Conservation (phyloP, 2,888 invertebrate species). For the Metallyticus violacea region DNA sequence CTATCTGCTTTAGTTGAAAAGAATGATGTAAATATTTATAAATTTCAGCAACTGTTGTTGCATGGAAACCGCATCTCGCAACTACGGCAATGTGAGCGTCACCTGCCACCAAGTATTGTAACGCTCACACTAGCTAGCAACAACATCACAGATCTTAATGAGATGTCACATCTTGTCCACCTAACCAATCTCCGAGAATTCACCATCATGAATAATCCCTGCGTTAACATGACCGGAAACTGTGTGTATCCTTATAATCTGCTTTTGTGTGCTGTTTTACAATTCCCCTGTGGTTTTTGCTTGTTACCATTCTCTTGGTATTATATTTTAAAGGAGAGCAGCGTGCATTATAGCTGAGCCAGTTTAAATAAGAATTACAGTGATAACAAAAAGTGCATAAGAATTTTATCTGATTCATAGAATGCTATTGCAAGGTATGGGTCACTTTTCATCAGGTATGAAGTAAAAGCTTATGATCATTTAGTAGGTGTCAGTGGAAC, state of each 20-base stretch:
- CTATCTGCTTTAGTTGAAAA: neutral
- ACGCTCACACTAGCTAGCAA: constrained; percentile 79
- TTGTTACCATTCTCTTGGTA: neutral
- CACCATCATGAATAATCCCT: constrained; percentile 84
- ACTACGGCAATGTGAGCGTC: constrained; percentile 77
- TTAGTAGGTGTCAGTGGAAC: too few relatives aligned
- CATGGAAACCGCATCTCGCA: constrained; percentile 84
- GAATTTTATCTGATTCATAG: too few relatives aligned
- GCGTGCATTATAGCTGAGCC: neutral
- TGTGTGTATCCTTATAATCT: constrained; percentile 60
- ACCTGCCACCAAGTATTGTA: constrained; percentile 71
- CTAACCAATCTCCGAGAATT: constrained; percentile 74
- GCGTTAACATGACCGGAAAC: constrained; percentile 72
- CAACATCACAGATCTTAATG: constrained; percentile 79
- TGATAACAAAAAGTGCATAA: too few relatives aligned
- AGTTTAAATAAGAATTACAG: too few relatives aligned
- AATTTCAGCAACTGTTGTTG: constrained; percentile 71
- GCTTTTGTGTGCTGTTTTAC: neutral
- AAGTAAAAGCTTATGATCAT: too few relatives aligned
- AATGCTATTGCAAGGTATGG: too few relatives aligned
- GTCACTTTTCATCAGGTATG: too few relatives aligned
- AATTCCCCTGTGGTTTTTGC: neutral
- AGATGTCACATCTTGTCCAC: constrained; percentile 77
- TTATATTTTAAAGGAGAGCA: neutral
- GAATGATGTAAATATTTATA: neutral